phyloP scores from a whole-genome alignment of 2,113 vertebrate species.

The Scalopus aquaticus region DNA sequence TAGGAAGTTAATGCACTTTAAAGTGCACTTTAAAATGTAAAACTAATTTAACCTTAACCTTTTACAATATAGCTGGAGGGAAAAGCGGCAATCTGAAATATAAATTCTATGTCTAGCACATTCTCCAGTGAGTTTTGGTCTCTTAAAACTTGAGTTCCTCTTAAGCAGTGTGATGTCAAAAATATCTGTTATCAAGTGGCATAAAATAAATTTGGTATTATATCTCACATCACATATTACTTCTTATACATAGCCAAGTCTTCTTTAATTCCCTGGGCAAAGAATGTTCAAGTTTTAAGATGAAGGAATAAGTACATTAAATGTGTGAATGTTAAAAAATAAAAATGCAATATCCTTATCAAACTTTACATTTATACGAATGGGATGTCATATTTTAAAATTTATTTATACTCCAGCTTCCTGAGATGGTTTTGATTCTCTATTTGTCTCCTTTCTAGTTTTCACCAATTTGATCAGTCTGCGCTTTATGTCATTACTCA shows the following conservation, averaged over 20 bases:
- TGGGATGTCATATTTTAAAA: neutral
- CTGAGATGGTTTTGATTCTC: neutral
- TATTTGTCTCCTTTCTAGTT: neutral
- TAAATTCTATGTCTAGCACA: neutral
- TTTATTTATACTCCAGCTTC: neutral
- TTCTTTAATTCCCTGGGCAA: neutral
- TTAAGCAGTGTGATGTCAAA: neutral
- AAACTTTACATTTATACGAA: neutral
- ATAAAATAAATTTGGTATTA: neutral
- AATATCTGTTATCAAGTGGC: neutral
- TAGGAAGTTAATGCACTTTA: constrained; percentile 51
- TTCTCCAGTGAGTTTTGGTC: neutral
- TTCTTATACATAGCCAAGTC: neutral
- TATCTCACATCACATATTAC: neutral
- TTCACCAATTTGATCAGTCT: neutral
- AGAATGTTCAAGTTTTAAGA: neutral
- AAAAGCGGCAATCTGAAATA: neutral
- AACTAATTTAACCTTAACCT: constrained; percentile 51
- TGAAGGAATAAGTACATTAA: neutral
- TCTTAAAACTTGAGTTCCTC: neutral
- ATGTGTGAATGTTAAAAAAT: neutral
- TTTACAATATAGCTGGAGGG: neutral
- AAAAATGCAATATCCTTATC: neutral
- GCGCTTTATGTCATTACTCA: neutral
- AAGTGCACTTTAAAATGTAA: constrained; percentile 60